Conservation (phyloP, 2,113 vertebrate genomes). For the Proteles cristata region DNA sequence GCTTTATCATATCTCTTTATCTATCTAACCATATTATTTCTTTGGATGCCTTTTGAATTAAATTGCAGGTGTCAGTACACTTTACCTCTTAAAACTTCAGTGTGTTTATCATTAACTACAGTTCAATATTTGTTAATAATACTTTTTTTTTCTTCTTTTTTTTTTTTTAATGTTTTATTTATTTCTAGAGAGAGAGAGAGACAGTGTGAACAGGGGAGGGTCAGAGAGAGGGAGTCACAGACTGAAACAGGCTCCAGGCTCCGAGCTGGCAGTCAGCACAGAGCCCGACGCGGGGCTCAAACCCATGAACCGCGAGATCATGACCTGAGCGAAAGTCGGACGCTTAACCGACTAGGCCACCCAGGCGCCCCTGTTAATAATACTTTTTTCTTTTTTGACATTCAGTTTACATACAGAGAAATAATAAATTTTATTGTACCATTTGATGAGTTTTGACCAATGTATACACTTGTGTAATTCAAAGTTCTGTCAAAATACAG, state of each 20-base stretch:
- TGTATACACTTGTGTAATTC: background rate
- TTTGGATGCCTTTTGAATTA: conserved; percentile 27
- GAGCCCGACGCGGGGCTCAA: no score
- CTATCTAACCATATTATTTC: background rate
- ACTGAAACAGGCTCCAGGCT: no score
- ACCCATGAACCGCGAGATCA: no score
- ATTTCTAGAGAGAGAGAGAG: no score
- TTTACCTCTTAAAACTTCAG: background rate
- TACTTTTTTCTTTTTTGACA: background rate
- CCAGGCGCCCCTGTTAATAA: no score
- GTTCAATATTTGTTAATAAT: background rate
- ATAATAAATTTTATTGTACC: background rate
- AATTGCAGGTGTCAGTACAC: background rate
- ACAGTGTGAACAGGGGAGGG: no score
- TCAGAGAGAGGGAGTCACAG: no score
- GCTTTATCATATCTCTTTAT: background rate
- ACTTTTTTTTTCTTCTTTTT: no score
- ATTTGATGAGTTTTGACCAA: conserved; percentile 41
- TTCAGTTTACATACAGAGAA: background rate
- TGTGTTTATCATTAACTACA: background rate
- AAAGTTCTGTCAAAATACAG: background rate
- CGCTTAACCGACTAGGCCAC: no score
- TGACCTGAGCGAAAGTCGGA: no score
- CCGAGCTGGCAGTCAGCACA: no score
- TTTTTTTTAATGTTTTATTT: no score